Conservation (phyloP, 2,888 invertebrate genomes). For the Aleiodes alternator region DNA sequence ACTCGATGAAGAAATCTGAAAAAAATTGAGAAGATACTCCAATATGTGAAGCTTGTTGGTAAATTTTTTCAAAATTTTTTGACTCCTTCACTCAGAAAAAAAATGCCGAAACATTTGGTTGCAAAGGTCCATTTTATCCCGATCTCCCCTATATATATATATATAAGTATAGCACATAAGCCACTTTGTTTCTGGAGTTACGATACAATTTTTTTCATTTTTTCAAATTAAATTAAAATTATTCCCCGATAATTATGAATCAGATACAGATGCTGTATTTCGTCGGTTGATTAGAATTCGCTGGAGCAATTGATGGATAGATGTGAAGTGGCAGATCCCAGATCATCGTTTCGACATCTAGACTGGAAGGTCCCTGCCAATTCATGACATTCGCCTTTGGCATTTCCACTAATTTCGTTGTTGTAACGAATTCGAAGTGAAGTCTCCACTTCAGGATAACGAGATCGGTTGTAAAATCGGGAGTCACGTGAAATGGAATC, state of each 20-base stretch:
- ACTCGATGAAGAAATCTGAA: too few relatives aligned
- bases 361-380: conserved; percentile 90
- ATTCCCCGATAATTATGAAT: not conserved
- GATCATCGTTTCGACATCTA: conserved; percentile 98
- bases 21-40: too few relatives aligned
- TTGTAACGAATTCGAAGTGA: conserved; percentile 98
- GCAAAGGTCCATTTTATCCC: too few relatives aligned
- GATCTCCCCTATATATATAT: too few relatives aligned
- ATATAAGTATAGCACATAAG: too few relatives aligned
- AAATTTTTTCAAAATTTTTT: too few relatives aligned
- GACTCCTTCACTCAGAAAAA: too few relatives aligned
- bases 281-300: conserved; percentile 70
- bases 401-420: conserved; percentile 81
- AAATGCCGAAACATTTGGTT: too few relatives aligned
- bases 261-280: conserved; percentile 70
- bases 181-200: too few relatives aligned
- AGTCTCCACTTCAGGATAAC: conserved; percentile 94
- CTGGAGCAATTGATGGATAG: conserved; percentile 86
- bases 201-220: too few relatives aligned
- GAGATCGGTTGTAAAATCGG: conserved; percentile 95
- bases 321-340: conserved; percentile 98
- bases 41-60: too few relatives aligned
- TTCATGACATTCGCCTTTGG: conserved; percentile 79
- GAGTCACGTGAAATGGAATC: conserved; percentile 95
- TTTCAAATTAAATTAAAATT: too few relatives aligned